phyloP scores from a whole-genome alignment of 92 coral and sea anemone species.

The Isaurus tuberculatus region DNA sequence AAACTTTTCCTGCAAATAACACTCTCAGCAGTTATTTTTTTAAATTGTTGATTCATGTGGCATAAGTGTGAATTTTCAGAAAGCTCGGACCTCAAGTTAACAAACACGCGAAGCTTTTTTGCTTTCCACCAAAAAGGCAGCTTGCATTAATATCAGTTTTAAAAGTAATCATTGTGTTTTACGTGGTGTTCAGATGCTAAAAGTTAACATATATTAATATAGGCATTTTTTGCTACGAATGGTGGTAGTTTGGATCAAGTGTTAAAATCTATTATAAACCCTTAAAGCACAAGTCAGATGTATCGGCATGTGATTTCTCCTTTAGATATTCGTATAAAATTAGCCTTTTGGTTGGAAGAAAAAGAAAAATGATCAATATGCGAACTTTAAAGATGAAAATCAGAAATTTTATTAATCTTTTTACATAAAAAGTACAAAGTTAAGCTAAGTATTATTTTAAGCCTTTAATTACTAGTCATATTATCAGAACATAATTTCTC shows the following conservation, averaged over 20 bases:
- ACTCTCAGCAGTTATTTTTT: neutral
- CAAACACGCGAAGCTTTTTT: neutral
- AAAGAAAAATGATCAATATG: neutral
- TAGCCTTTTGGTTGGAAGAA: neutral
- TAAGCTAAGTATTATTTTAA: neutral
- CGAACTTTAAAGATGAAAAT: neutral
- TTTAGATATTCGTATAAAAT: neutral
- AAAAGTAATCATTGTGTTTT: conserved; percentile 10
- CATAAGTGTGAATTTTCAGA: neutral
- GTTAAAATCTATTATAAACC: neutral
- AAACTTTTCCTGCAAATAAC: neutral
- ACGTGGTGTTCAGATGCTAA: neutral
- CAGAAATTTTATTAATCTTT: neutral
- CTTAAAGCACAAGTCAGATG: neutral
- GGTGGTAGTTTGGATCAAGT: neutral
- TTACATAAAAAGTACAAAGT: neutral
- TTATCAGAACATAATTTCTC: neutral
- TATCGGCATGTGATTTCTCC: neutral
- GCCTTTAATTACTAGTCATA: neutral
- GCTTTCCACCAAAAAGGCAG: neutral
- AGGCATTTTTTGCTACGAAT: neutral
- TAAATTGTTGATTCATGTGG: neutral
- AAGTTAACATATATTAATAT: neutral
- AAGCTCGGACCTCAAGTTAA: neutral
- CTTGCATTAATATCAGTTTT: neutral